Evolutionary conservation across 2,113 vertebrate genomes (phyloP), one percentile per base, ranked within the genome.

Genomic region (Desmodus rotundus): DNA sequence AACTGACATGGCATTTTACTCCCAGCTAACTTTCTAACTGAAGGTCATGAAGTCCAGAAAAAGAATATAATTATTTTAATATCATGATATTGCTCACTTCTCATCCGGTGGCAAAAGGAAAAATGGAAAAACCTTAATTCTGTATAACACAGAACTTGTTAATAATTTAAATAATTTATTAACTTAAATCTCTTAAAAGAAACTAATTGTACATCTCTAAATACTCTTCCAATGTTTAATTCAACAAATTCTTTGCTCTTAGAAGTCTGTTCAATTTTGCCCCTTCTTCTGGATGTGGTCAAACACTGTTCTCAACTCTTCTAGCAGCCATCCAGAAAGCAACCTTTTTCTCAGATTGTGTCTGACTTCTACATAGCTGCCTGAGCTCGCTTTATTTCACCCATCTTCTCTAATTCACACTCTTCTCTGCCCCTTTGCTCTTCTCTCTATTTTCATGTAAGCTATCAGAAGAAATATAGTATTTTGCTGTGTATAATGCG

Each of bases 171-270:
- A 63, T n/a, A 70, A 45, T 31, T 78, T 70, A 36, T 54, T 78
- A 89, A 85, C 45, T 80, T 78, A 95, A 54, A 82, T 38, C 28
- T 84, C 50, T 54, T 80, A 84, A 85, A 93, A 70, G 20, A 90
- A 93, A 93, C 84, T 72, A 95, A 87, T 50, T 85, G 63, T 22
- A 90, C 78, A 80, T 91, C 54, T 68, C 24, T 82, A 91, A 74
- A 58, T 33, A 91, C 24, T 50, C 26, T 82, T 83, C 67, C 50
- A 84, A 61, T 20, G 22, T 76, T 74, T 76, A 76, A 11, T 74
- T 91, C 58, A 95, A 93, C 17, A 86, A 70, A 97, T 80, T 83
- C 45, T 41, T 81, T 86, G 26, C 68, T 89, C 45, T 84, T 43
- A 86, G 54, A 83, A 86, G 41, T 52, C 22, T 56, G 41, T 28